Conservation (phyloP, 2,797 vertebrate species). For the Pseudochirops cupreus region DNA sequence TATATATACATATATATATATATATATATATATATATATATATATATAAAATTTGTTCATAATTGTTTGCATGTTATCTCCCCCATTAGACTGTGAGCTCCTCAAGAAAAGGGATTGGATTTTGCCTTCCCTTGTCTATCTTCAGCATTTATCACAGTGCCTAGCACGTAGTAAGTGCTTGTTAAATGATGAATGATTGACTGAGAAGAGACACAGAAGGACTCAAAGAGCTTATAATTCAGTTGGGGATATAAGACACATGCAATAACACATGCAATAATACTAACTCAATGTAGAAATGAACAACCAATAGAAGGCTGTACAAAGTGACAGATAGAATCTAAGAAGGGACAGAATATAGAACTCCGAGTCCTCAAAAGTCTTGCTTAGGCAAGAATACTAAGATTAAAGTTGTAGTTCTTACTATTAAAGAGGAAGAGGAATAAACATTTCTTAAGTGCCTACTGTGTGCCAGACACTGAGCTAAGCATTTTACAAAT, state of each 20-base stretch:
- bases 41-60: slow-evolving; percentile 18
- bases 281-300: not conserved
- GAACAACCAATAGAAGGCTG: not conserved
- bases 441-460: not conserved
- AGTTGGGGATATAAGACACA: not conserved
- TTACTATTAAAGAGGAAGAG: not conserved
- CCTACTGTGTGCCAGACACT: not conserved
- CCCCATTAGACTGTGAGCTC: not conserved
- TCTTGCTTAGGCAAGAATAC: not conserved
- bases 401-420: not conserved
- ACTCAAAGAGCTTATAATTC: not conserved
- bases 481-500: not conserved
- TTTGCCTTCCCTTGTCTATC: not conserved
- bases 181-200: slow-evolving; percentile 15
- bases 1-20: not conserved
- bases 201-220: not conserved
- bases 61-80: not conserved
- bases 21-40: not conserved
- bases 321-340: not conserved
- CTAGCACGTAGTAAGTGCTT: not conserved
- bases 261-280: not conserved
- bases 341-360: not conserved
- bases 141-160: not conserved
- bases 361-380: not conserved
- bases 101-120: not conserved